These are phyloP conservation scores for Unio delphinus DNA, from an alignment of 2,888 invertebrate genomes.

Conservation along the genomic window DNA sequence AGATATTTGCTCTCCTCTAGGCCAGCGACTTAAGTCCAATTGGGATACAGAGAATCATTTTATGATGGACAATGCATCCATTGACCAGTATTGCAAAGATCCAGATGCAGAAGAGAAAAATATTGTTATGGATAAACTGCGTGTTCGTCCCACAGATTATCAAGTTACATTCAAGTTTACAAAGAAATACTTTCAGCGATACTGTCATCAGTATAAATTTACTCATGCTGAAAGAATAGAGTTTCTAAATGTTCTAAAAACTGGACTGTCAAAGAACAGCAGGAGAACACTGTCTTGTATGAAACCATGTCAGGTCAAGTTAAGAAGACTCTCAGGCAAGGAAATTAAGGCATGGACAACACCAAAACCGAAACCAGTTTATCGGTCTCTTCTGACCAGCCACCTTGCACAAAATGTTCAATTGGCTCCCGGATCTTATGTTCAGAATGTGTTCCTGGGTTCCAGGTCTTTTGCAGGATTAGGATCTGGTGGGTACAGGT, in stretches of 20 bases:
- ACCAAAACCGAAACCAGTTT: conserved; percentile 13
- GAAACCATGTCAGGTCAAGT: conserved; percentile 30
- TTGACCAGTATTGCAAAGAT: conserved; percentile 43
- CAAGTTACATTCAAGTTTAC: conserved; percentile 46
- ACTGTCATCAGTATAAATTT: conserved; percentile 52
- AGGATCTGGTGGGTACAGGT: background rate
- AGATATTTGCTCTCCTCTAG: conserved; percentile 46
- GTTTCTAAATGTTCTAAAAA: conserved; percentile 29
- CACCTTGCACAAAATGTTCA: background rate
- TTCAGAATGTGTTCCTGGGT: too few relatives aligned
- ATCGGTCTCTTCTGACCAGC: background rate
- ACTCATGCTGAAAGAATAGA: conserved; percentile 35
- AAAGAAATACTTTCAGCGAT: conserved; percentile 36
- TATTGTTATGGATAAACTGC: conserved; percentile 38
- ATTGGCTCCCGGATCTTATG: too few relatives aligned
- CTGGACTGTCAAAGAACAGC: conserved; percentile 38
- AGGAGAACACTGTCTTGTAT: conserved; percentile 22
- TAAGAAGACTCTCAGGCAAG: conserved; percentile 28
- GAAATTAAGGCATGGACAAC: conserved; percentile 43
- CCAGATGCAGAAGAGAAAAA: conserved; percentile 15
- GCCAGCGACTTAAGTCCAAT: conserved; percentile 52
- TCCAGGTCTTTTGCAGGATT: background rate
- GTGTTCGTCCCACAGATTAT: conserved; percentile 40
- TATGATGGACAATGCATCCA: conserved; percentile 34
- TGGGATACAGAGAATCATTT: conserved; percentile 35